Conservation (phyloP, 2,797 vertebrate genomes). For the Aeoliscus strigatus region DNA sequence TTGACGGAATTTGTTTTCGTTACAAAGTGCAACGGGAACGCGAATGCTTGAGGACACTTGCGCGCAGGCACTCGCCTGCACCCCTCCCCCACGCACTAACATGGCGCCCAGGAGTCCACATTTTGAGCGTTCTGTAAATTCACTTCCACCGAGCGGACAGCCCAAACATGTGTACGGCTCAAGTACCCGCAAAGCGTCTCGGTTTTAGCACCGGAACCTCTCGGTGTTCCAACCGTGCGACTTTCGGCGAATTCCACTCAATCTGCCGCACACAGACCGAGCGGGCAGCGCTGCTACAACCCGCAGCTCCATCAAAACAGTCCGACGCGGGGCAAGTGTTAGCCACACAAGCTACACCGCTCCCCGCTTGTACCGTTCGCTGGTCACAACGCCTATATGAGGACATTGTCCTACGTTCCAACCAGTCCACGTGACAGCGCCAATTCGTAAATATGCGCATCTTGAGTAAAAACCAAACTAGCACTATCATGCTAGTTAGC, state of each 20-base stretch:
- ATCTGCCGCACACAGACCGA: constrained; percentile 33
- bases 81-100: constrained; percentile 76
- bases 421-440: accelerated
- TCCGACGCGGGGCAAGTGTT: constrained; percentile 36
- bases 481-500: not conserved
- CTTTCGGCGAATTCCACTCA: constrained; percentile 37
- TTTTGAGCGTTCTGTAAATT: constrained; percentile 46
- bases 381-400: no score
- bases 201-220: not conserved
- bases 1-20: not conserved
- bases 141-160: not conserved
- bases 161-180: not conserved
- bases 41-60: constrained; percentile 26
- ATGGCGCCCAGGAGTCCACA: constrained; percentile 72
- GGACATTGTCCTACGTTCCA: no score
- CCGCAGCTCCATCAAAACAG: constrained; percentile 47
- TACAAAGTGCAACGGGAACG: constrained; percentile 18
- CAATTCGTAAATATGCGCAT: not conserved
- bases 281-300: constrained; percentile 23
- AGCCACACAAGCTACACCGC: constrained; percentile 27
- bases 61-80: constrained; percentile 42
- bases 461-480: not conserved
- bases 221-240: constrained; percentile 23
- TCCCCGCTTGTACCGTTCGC: no score
- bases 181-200: not conserved